phyloP scores from a whole-genome alignment of 1,140 invertebrate species.

The Eupristina koningsbergeri region DNA sequence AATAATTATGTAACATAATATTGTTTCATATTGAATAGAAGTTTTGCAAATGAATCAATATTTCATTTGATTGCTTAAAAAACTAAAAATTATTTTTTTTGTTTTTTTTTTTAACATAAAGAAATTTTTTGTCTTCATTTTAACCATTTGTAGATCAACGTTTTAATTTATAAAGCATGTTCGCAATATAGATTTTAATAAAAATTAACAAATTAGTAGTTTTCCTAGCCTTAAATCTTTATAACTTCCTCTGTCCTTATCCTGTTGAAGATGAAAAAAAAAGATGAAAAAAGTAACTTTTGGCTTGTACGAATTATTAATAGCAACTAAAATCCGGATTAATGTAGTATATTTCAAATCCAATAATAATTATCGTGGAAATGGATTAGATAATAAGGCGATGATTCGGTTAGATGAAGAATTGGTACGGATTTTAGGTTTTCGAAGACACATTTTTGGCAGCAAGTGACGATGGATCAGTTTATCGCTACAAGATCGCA shows the following conservation, averaged over 20 bases:
- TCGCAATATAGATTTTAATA: conserved; percentile 50
- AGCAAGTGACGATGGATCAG: conserved; percentile 69
- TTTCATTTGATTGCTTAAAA: conserved; percentile 38
- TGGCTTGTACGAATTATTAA: conserved; percentile 23
- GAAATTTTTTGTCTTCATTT: conserved; percentile 39
- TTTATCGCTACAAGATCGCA: conserved; percentile 69
- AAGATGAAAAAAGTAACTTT: neutral
- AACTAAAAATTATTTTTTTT: conserved; percentile 37
- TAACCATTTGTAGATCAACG: conserved; percentile 43
- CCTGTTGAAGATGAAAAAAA: conserved; percentile 3
- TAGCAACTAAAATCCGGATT: conserved; percentile 16
- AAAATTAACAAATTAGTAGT: conserved; percentile 48
- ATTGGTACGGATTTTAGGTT: conserved; percentile 61
- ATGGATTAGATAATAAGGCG: neutral
- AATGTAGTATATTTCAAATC: conserved; percentile 5
- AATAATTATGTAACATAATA: conserved; percentile 44
- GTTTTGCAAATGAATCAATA: conserved; percentile 31
- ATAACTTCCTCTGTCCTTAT: conserved; percentile 35
- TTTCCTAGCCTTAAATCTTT: conserved; percentile 47
- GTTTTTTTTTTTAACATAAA: conserved; percentile 34
- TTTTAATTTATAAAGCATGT: conserved; percentile 45
- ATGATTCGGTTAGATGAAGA: conserved; percentile 38
- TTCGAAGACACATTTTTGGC: conserved; percentile 71
- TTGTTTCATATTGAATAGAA: conserved; percentile 42
- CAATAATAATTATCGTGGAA: neutral